Percentiles rank a stretch among this genome's conserved stretches.
Conservation (phyloP, 2,797 vertebrate genomes). For the Enteromius fasciolatus region DNA sequence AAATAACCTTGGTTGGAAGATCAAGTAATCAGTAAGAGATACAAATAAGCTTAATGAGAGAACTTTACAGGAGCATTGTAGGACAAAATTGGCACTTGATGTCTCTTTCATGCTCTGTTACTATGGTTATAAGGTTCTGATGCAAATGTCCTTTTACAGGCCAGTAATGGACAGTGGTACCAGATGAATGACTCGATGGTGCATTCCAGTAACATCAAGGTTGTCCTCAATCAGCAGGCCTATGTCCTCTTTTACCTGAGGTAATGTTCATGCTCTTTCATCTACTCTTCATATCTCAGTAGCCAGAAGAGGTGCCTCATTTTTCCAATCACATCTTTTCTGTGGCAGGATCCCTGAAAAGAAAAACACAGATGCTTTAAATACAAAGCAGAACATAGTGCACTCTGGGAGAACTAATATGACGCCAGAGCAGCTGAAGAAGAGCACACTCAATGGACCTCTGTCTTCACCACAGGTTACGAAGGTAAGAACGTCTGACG, state of each 20-base stretch:
- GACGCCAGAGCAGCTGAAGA: slow-evolving; percentile 77
- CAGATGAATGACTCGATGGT: slow-evolving; percentile 97
- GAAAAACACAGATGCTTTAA: slow-evolving; percentile 80
- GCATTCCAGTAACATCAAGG: slow-evolving; percentile 93
- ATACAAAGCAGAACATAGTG: slow-evolving; percentile 72
- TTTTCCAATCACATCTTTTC: neutral
- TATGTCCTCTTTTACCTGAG: slow-evolving; percentile 95
- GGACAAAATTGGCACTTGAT: neutral
- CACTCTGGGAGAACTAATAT: slow-evolving; percentile 71
- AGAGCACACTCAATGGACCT: slow-evolving; percentile 74
- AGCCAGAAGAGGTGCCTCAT: neutral
- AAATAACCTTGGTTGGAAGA: too few species aligned
- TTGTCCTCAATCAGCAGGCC: slow-evolving; percentile 96
- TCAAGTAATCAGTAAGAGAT: too few species aligned
- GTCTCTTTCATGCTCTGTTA: neutral
- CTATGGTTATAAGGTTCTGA: neutral
- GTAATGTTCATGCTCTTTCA: slow-evolving; percentile 71
- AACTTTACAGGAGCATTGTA: neutral
- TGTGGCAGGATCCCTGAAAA: slow-evolving; percentile 82
- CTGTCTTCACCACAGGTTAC: slow-evolving; percentile 75
- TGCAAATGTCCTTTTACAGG: slow-evolving; percentile 70
- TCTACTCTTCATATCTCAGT: neutral
- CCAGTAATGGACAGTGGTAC: slow-evolving; percentile 96
- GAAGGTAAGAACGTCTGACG: slow-evolving; percentile 73
- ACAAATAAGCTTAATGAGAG: neutral